Evolutionary conservation across 1,140 invertebrate genomes (phyloP).

Genomic region (Drosophila prosaltans): DNA sequence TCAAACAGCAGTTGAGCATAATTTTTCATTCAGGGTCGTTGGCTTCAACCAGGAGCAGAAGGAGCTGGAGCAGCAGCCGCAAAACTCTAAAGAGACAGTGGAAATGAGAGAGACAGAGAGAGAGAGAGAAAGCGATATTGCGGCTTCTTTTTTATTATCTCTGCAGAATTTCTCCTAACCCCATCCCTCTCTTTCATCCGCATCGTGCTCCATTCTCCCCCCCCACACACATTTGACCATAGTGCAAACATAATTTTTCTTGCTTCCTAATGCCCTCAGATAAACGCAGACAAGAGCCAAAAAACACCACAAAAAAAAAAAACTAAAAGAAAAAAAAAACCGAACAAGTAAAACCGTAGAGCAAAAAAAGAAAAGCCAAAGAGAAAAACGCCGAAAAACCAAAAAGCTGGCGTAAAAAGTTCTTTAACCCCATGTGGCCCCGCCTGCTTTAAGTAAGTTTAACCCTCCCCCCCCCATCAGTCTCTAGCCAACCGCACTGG

Average conservation of each 20-base stretch:
- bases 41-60: constrained; percentile 30
- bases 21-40: constrained; percentile 69
- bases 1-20: constrained; percentile 54
- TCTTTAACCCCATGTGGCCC: constrained; percentile 62
- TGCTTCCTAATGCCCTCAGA: constrained; percentile 62
- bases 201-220: not conserved
- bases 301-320: constrained; percentile 2
- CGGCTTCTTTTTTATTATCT: constrained; percentile 58
- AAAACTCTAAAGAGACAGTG: not conserved
- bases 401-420: constrained; percentile 53
- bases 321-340: constrained; percentile 19
- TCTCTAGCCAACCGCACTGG: not conserved
- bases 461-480: not conserved
- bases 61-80: too few species aligned
- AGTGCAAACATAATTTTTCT: constrained; percentile 73
- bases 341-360: constrained; percentile 20
- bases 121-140: constrained; percentile 15
- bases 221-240: constrained; percentile 20
- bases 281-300: constrained; percentile 59
- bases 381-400: constrained; percentile 34
- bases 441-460: constrained; percentile 16
- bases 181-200: constrained; percentile 19
- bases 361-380: constrained; percentile 29
- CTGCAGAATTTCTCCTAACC: constrained; percentile 13
- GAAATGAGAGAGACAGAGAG: not conserved